These are phyloP conservation scores for Caenorhabditis briggsae DNA, from an alignment of 1,140 invertebrate genomes.

Conservation along the genomic window DNA sequence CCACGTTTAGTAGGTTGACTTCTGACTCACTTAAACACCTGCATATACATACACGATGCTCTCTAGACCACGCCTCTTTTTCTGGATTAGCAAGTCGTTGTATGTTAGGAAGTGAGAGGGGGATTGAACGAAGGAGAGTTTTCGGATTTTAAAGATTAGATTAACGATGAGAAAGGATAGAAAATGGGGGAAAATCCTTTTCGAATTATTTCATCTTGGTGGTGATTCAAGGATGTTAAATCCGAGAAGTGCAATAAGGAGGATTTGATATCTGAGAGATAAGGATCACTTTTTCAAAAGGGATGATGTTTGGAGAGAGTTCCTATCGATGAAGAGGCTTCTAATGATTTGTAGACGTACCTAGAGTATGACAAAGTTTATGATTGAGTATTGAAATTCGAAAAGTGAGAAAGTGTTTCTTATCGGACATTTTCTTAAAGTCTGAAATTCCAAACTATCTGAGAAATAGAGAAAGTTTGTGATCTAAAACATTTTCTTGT, in stretches of 20 bases:
- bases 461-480: too few relatives aligned
- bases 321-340: neutral
- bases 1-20: conserved; percentile 28
- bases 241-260: neutral
- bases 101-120: neutral
- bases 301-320: neutral
- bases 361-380: too few relatives aligned
- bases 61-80: neutral
- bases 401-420: too few relatives aligned
- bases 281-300: conserved; percentile 8
- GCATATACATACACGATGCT: conserved; percentile 7
- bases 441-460: too few relatives aligned
- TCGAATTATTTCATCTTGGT: conserved; percentile 5
- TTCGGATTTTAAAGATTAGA: conserved; percentile 30
- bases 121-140: neutral
- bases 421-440: too few relatives aligned
- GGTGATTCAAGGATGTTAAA: conserved; percentile 10
- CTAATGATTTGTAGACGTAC: neutral
- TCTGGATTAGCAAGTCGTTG: conserved; percentile 9
- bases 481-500: too few relatives aligned
- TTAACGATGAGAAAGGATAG: conserved; percentile 36
- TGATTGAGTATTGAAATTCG: too few relatives aligned
- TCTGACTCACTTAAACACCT: conserved; percentile 42
- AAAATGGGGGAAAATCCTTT: conserved; percentile 30
- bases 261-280: conserved; percentile 2